These are phyloP conservation scores for Stramonita haemastoma DNA, from an alignment of 2,888 invertebrate species.

Conservation along the genomic window DNA sequence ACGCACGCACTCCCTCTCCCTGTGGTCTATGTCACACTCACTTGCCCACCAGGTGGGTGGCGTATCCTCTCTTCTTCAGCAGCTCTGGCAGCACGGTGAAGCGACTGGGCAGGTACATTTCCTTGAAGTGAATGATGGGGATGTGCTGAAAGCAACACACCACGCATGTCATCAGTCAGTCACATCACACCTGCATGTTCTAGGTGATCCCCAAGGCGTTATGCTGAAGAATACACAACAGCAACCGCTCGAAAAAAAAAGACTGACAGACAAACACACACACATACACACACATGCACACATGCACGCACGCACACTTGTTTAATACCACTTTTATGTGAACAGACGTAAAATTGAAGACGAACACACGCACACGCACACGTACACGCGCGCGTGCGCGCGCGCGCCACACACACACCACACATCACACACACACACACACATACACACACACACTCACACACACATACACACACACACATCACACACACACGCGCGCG, in stretches of 20 bases:
- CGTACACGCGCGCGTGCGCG: neutral
- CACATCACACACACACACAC: neutral
- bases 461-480: neutral
- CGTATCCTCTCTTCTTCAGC: constrained; percentile 27
- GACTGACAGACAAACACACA: neutral
- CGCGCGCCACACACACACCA: neutral
- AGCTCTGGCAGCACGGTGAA: constrained; percentile 35
- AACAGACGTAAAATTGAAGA: too few species aligned
- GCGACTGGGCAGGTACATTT: constrained; percentile 36
- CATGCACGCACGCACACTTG: too few species aligned
- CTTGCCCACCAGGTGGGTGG: constrained; percentile 35
- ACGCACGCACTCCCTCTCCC: too few species aligned
- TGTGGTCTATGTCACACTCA: neutral
- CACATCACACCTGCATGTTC: too few species aligned
- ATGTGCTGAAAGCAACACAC: constrained; percentile 22
- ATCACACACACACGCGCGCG: neutral
- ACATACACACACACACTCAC: neutral
- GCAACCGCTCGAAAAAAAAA: too few species aligned
- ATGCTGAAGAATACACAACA: too few species aligned
- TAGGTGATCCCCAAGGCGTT: too few species aligned
- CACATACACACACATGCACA: neutral
- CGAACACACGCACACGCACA: neutral
- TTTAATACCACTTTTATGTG: too few species aligned
- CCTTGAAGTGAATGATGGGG: constrained; percentile 36
- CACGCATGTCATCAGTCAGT: too few species aligned